Base-by-base conservation (phyloP, 2,797 vertebrate species). In the Mallotus villosus region DNA sequence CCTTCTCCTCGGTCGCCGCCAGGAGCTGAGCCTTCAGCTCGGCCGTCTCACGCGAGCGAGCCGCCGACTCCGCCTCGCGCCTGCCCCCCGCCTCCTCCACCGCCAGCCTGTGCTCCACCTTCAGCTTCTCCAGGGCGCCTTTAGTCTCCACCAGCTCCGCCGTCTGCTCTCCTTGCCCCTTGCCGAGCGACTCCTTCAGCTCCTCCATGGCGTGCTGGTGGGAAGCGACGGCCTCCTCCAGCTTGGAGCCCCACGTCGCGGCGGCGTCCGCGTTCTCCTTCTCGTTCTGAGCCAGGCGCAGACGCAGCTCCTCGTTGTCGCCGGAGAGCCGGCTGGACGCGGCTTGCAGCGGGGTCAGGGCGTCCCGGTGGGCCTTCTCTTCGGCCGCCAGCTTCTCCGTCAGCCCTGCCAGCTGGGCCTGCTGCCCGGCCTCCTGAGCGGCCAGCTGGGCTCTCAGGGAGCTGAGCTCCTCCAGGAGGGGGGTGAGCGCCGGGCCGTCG, bases 171-270 rank as follows among this genome's bases (percentile, higher is more conserved):
- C 90, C 95, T 0, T 91, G 86, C 0, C 94, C 95, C 87, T 94
- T 94, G 87, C 92, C 94, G 68, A 95, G 95, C 57, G 96, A 95
- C 46, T 87, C 79, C 81, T 95, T 96, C 57, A 98, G 88, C 64
- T 95, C 96, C 51, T 96, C 95, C 90, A 98, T 95, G 0, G 94
- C 91, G 87, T 96, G 94, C 83, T 96, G 96, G 73, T 98, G 95
- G 66, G 95, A 96, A 11, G 88, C 87, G 0, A 93, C 79, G 0
- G 94, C 92, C 2, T 95, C 92, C 68, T 95, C 94, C 69, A 98
- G 85, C 85, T 97, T 97, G 0, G 93, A 93, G 27, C 93, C 94
- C 96, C 96, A 99, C 5, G 93, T 85, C 71, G 94, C 94, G 27
- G 91, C 88, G 16, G 84, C 83, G 0, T 97, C 95, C 0, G 87